Conservation (phyloP, 2,888 invertebrate genomes). For the Leptodirus hochenwartii region DNA sequence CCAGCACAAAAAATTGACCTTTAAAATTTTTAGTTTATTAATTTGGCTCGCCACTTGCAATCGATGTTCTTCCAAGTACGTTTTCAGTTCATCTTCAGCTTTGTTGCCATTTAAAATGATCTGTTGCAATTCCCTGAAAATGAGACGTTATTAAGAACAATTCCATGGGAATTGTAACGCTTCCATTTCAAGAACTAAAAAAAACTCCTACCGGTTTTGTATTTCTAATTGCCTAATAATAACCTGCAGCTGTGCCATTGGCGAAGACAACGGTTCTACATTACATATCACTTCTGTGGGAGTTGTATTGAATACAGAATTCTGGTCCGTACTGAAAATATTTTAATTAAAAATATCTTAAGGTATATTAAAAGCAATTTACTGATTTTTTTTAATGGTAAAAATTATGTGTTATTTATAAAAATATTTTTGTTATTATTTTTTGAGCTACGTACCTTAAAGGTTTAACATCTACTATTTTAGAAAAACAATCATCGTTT, state of each 20-base stretch:
- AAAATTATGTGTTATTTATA: slow-evolving; percentile 3
- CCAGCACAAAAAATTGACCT: no score
- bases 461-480: slow-evolving; percentile 18
- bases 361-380: slow-evolving; percentile 6
- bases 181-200: no score
- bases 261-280: slow-evolving; percentile 27
- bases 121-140: slow-evolving; percentile 32
- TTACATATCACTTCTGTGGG: slow-evolving; percentile 15
- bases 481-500: slow-evolving; percentile 9
- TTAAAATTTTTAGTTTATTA: slow-evolving; percentile 42
- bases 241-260: slow-evolving; percentile 43
- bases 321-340: slow-evolving; percentile 14
- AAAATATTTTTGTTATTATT: slow-evolving; percentile 1
- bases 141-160: slow-evolving; percentile 1
- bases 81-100: slow-evolving; percentile 29
- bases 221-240: slow-evolving; percentile 53
- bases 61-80: slow-evolving; percentile 41
- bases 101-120: slow-evolving; percentile 21
- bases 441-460: slow-evolving; percentile 25
- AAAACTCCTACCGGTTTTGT: slow-evolving; percentile 37
- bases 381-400: slow-evolving; percentile 8
- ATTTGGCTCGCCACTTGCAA: slow-evolving; percentile 44
- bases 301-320: slow-evolving; percentile 15
- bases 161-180: not conserved
- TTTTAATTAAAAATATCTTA: slow-evolving; percentile 6